Percentiles rank a stretch among this genome's conserved stretches.
Evolutionary conservation across 2,888 invertebrate species (phyloP).

Genomic region (Ochropacha duplaris): DNA sequence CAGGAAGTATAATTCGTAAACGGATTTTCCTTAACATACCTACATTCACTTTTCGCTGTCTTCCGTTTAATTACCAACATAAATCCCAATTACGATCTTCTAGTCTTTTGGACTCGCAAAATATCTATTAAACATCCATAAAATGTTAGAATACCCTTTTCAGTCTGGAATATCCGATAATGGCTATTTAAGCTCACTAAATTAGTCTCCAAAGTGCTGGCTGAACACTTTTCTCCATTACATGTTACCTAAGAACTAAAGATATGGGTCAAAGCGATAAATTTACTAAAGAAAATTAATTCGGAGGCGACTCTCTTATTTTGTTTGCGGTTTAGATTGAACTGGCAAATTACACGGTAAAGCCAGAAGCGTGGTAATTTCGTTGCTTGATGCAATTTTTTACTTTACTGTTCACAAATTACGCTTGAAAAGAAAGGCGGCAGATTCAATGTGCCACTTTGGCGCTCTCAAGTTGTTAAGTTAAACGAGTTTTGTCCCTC

Average conservation of each 20-base stretch:
- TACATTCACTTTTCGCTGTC: neutral
- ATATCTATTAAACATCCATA: neutral
- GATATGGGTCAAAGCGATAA: constrained; percentile 17
- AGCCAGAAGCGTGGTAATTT: neutral
- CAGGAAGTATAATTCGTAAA: no score
- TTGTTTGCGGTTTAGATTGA: neutral
- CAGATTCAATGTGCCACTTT: neutral
- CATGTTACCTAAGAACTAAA: neutral
- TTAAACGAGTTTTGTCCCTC: constrained; percentile 1
- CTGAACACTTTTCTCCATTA: neutral
- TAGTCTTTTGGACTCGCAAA: neutral
- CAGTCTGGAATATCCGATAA: neutral
- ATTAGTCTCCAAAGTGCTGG: neutral
- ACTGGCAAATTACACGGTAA: neutral
- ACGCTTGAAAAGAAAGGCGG: neutral
- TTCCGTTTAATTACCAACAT: no score
- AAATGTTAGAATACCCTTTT: neutral
- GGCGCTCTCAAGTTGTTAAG: neutral
- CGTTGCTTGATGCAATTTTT: constrained; percentile 4
- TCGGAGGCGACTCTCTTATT: constrained; percentile 7
- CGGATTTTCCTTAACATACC: no score
- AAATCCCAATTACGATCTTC: neutral
- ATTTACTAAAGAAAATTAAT: constrained; percentile 13
- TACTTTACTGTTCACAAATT: neutral
- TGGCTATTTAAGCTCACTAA: neutral